Evolutionary conservation across 2,888 invertebrate species (phyloP).

Genomic region (Toxonevra muliebris): DNA sequence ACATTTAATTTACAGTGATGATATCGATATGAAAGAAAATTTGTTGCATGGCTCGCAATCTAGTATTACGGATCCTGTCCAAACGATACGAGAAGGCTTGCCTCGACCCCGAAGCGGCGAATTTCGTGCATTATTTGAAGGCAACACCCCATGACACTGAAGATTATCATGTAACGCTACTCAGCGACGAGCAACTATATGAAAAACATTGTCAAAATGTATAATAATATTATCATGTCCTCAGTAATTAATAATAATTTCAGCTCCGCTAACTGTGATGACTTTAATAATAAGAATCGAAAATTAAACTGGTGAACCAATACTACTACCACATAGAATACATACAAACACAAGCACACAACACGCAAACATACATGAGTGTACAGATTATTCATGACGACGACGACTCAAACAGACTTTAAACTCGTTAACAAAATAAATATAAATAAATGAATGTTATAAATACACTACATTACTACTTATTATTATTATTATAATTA

Average conservation of each 20-base stretch:
- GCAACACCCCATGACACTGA: constrained; percentile 66
- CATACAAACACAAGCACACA: constrained; percentile 23
- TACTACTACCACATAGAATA: constrained; percentile 39
- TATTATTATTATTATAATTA: constrained; percentile 17
- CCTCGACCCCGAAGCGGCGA: constrained; percentile 65
- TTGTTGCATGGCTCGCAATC: constrained; percentile 64
- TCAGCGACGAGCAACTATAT: constrained; percentile 38
- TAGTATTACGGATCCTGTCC: constrained; percentile 62
- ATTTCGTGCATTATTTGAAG: constrained; percentile 66
- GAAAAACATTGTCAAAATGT: constrained; percentile 24
- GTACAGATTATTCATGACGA: constrained; percentile 30
- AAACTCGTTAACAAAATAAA: constrained; percentile 23
- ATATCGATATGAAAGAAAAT: constrained; percentile 64
- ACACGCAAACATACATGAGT: constrained; percentile 26
- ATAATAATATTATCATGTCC: constrained; percentile 51
- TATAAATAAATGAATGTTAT: constrained; percentile 29
- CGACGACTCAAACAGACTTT: constrained; percentile 27
- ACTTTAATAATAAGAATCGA: constrained; percentile 64
- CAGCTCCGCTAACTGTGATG: constrained; percentile 67
- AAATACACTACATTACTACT: constrained; percentile 24
- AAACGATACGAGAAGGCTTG: constrained; percentile 64
- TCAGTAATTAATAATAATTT: constrained; percentile 63
- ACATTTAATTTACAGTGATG: constrained; percentile 43
- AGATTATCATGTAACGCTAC: constrained; percentile 39
- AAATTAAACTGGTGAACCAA: constrained; percentile 50